phyloP scores from a whole-genome alignment of 2,888 invertebrate genomes.

The Sisyra nigra region DNA sequence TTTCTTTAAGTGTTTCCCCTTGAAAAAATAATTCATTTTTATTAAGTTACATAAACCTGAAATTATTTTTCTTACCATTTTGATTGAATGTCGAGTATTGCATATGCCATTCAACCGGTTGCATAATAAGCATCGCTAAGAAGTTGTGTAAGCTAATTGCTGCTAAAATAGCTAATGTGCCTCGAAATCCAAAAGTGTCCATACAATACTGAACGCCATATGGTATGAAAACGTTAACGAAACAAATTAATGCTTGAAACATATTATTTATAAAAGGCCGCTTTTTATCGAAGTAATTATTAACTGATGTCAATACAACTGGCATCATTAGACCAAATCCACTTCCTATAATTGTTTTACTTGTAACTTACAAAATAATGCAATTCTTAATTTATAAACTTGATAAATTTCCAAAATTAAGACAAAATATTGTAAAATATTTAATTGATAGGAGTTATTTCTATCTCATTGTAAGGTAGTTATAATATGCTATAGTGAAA shows the following conservation, averaged over 20 bases:
- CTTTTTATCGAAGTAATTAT: constrained; percentile 53
- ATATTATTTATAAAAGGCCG: constrained; percentile 57
- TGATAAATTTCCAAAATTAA: not conserved
- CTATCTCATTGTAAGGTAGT: not conserved
- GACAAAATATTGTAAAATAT: not conserved
- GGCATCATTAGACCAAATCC: constrained; percentile 61
- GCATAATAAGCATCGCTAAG: constrained; percentile 53
- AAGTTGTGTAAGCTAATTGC: constrained; percentile 49
- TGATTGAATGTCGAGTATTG: constrained; percentile 15
- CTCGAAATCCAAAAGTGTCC: constrained; percentile 49
- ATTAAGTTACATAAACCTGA: not conserved
- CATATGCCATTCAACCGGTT: constrained; percentile 59
- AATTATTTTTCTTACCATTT: constrained; percentile 16
- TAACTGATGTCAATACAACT: constrained; percentile 54
- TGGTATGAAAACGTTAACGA: constrained; percentile 52
- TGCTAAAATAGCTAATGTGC: constrained; percentile 49
- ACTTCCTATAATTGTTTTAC: constrained; percentile 32
- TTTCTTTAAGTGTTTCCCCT: not conserved
- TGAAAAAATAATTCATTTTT: constrained; percentile 1
- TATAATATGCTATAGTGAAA: too few species aligned
- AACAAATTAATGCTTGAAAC: constrained; percentile 50
- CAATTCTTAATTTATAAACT: not conserved
- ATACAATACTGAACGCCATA: constrained; percentile 42
- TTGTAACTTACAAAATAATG: not conserved
- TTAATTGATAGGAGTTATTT: not conserved